A percentile compares a stretch with the other conserved stretches of the same genome.
phyloP scores from a whole-genome alignment of 2,888 invertebrate species.

The Melolontha melolontha region DNA sequence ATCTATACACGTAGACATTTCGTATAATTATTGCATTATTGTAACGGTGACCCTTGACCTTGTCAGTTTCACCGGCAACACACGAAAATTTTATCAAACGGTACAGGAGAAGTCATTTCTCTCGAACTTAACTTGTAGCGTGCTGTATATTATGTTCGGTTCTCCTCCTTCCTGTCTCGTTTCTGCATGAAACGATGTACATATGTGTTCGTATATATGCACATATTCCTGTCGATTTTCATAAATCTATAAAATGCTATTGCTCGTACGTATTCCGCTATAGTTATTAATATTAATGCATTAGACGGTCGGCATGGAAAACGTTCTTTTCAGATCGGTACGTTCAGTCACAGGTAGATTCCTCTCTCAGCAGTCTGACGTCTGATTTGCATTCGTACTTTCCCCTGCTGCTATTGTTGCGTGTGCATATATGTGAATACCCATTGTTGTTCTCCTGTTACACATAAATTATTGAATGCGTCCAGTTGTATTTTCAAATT shows the following conservation, averaged over 20 bases:
- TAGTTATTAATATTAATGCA: slow-evolving; percentile 43
- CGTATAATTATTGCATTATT: slow-evolving; percentile 37
- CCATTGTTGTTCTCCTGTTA: not conserved
- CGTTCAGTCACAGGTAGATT: slow-evolving; percentile 27
- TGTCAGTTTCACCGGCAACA: slow-evolving; percentile 31
- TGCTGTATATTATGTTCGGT: not conserved
- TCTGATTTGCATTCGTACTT: slow-evolving; percentile 32
- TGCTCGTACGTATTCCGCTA: slow-evolving; percentile 32
- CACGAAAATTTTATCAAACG: slow-evolving; percentile 39
- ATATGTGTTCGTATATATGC: slow-evolving; percentile 6
- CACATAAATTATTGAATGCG: slow-evolving; percentile 2
- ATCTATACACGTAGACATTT: slow-evolving; percentile 30
- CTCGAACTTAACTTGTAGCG: slow-evolving; percentile 4
- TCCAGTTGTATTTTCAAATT: slow-evolving; percentile 5
- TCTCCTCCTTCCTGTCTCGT: slow-evolving; percentile 19
- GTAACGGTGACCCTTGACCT: slow-evolving; percentile 31
- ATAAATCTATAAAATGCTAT: slow-evolving; percentile 38
- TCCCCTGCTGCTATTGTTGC: slow-evolving; percentile 27
- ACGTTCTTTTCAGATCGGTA: slow-evolving; percentile 8
- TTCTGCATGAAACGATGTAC: slow-evolving; percentile 4
- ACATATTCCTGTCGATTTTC: slow-evolving; percentile 38
- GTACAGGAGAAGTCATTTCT: slow-evolving; percentile 34
- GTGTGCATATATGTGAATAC: not conserved
- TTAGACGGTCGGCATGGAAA: not conserved
- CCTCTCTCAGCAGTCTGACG: slow-evolving; percentile 16